A percentile compares a stretch with the other conserved stretches of the same genome.
Conservation (phyloP, 64 coral and sea anemone species). For the Acropora yongei region DNA sequence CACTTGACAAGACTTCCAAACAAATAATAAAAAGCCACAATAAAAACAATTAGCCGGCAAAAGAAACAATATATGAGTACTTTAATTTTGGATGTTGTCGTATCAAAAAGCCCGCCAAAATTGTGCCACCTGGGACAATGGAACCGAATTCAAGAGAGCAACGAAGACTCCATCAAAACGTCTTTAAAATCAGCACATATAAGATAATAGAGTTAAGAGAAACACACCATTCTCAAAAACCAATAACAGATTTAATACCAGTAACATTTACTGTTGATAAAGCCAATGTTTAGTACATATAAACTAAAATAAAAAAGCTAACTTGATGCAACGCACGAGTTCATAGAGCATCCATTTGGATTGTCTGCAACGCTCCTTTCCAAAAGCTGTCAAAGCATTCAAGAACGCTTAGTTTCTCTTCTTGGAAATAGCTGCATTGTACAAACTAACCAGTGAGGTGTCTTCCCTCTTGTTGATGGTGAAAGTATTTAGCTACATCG, state of each 20-base stretch:
- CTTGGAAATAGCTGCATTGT: neutral
- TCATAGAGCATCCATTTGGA: neutral
- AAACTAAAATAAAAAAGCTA: neutral
- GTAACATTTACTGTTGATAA: conserved; percentile 25
- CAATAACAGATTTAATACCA: neutral
- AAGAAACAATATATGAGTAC: conserved; percentile 44
- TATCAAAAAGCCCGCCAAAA: conserved; percentile 30
- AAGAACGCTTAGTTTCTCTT: too few relatives aligned
- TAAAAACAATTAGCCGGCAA: conserved; percentile 28
- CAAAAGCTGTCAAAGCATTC: too few relatives aligned
- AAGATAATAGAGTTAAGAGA: neutral
- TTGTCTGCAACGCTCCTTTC: too few relatives aligned
- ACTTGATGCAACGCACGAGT: conserved; percentile 3
- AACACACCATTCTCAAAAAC: conserved; percentile 1
- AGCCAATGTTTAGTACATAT: conserved; percentile 16
- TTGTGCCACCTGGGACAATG: neutral
- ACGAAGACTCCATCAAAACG: conserved; percentile 18
- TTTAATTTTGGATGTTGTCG: conserved; percentile 20
- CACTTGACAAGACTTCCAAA: neutral
- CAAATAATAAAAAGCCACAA: neutral
- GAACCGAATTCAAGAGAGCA: conserved; percentile 22
- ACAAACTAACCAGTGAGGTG: neutral
- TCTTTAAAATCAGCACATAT: conserved; percentile 1
- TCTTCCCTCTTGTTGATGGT: conserved; percentile 11
- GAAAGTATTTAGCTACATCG: conserved; percentile 16